Evolutionary conservation across 1,140 invertebrate species (phyloP).

Genomic region (Pentalonia nigronervosa): DNA sequence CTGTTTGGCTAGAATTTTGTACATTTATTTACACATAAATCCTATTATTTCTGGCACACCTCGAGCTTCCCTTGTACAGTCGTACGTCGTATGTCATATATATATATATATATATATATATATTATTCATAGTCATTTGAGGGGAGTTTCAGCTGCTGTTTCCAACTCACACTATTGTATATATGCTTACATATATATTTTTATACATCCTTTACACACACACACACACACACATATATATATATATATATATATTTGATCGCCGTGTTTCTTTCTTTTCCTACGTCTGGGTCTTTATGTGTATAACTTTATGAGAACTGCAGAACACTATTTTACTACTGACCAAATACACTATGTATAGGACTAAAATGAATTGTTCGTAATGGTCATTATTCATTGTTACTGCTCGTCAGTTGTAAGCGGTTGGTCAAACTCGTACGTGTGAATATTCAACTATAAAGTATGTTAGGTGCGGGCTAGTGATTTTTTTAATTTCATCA

Average conservation of each 20-base stretch:
- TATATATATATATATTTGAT: background rate
- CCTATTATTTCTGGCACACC: conserved; percentile 32
- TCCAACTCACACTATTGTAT: background rate
- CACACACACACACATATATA: no score
- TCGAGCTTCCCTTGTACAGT: background rate
- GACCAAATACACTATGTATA: background rate
- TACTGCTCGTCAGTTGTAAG: background rate
- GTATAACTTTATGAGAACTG: background rate
- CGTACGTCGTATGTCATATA: background rate
- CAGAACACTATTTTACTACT: background rate
- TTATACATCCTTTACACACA: background rate
- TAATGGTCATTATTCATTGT: background rate
- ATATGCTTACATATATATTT: background rate
- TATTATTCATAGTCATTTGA: conserved; percentile 31
- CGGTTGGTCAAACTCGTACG: background rate
- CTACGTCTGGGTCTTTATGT: background rate
- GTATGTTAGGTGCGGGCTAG: no score
- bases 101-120: background rate
- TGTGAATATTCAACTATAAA: background rate
- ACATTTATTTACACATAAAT: conserved; percentile 36
- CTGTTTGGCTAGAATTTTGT: background rate
- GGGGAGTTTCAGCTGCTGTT: conserved; percentile 23
- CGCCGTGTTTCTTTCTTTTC: background rate
- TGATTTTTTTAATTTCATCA: no score
- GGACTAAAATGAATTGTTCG: background rate